Base-by-base conservation (phyloP, 2,113 vertebrate genomes). In the Pelvicachromis taeniatus region DNA sequence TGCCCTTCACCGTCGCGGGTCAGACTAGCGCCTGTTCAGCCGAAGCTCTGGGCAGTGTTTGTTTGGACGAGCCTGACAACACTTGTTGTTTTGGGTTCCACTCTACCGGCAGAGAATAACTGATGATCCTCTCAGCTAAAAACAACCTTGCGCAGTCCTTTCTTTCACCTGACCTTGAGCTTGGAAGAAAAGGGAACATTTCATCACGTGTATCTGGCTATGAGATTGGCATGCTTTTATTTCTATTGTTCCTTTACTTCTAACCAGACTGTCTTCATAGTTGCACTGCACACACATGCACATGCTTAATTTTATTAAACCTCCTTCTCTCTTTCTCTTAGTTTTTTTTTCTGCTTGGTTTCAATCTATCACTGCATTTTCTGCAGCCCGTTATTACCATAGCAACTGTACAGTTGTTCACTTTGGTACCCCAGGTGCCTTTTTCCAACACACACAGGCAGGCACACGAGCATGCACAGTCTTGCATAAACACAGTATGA, bases 351-450 rank as follows among this genome's bases (percentile, higher is more conserved):
- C 86, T 5, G 14, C 50, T 77, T 75, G 82, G 63, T 89, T 88
- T 88, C 63, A 63, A 55, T 89, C 83, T 68, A 61, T 91, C 75
- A 42, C 31, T 6, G 50, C 17, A 26, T 88, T 90, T 85, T 88
- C 84, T 86, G 78, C 10, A 73, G 70, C 83, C 82, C 12, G 53
- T 92, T 88, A 89, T 93, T 86, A 85, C 93, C 88, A 92, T 95
- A 83, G 90, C 93, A 93, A 94, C 92, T 83, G 80, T 87, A 77
- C 79, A 90, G 90, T 92, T 91, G 85, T 89, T 89, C 84, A 87
- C 84, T 91, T 92, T 90, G 90, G 56, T 56, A 45, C 86, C 58
- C 61, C 45, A 13, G 80, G 61, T 55, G 45, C 77, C 14, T 33
- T 75, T 78, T 81, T 33, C 42, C 13, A 19, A 21, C 55, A 77